Conservation (phyloP, 2,113 vertebrate species). For the Picathartes gymnocephalus region DNA sequence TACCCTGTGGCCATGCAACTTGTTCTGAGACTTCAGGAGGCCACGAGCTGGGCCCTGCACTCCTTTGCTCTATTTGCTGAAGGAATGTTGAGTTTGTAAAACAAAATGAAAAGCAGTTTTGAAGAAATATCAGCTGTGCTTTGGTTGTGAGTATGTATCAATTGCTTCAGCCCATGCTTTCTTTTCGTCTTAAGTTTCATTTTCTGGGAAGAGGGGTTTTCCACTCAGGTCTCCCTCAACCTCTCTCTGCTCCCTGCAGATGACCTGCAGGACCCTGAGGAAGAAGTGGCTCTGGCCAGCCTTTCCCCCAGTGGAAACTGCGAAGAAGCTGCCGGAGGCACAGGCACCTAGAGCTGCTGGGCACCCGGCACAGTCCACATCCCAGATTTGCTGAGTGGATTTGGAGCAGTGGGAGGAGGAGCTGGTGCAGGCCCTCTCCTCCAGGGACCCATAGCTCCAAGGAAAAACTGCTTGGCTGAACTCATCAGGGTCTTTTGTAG, state of each 20-base stretch:
- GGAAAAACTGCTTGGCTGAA: background rate
- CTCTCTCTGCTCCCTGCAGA: conserved; percentile 36
- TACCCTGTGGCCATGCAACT: background rate
- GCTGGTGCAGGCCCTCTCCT: background rate
- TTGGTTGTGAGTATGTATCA: background rate
- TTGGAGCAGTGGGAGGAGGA: background rate
- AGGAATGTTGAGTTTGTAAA: background rate
- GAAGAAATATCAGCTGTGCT: background rate
- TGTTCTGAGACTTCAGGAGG: background rate
- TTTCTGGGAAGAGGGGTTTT: background rate
- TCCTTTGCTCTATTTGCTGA: background rate
- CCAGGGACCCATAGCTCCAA: background rate
- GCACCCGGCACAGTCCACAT: background rate
- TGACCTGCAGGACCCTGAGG: conserved; percentile 9
- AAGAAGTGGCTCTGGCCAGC: conserved; percentile 65
- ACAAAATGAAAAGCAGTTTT: background rate
- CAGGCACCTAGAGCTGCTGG: background rate
- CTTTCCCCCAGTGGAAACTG: conserved; percentile 59
- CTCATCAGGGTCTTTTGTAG: background rate
- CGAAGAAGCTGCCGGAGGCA: background rate
- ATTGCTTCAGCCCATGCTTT: background rate
- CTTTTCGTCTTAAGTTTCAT: background rate
- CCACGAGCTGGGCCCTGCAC: background rate
- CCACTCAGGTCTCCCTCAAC: background rate
- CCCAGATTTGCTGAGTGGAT: background rate